These are phyloP conservation scores for Poecilia picta DNA, from an alignment of 2,797 vertebrate species.

Conservation along the genomic window DNA sequence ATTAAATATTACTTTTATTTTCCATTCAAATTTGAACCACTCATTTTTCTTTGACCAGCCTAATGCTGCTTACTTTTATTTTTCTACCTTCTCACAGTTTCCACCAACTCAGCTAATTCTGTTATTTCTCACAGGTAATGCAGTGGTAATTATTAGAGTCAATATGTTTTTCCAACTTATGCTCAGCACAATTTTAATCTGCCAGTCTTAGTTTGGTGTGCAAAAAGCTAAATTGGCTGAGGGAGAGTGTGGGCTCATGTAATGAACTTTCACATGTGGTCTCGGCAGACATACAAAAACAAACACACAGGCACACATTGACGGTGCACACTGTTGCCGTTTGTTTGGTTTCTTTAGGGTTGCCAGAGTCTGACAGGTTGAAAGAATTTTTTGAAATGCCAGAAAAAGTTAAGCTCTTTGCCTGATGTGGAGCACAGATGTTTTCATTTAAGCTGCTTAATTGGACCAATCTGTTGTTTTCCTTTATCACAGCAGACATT, in stretches of 20 bases:
- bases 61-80: not conserved
- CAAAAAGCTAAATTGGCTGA: slow-evolving; percentile 34
- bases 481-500: not conserved
- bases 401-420: slow-evolving; percentile 18
- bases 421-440: slow-evolving; percentile 8
- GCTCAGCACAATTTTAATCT: slow-evolving; percentile 36
- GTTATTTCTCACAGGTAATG: slow-evolving; percentile 32
- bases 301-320: slow-evolving; percentile 1
- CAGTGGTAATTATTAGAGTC: slow-evolving; percentile 37
- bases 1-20: not conserved
- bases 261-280: slow-evolving; percentile 35
- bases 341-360: slow-evolving; percentile 8
- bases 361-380: not conserved
- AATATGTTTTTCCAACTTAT: slow-evolving; percentile 36
- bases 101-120: slow-evolving; percentile 23
- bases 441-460: slow-evolving; percentile 7
- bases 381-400: slow-evolving; percentile 10
- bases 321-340: not conserved
- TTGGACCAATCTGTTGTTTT: slow-evolving; percentile 1
- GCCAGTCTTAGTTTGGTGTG: slow-evolving; percentile 15
- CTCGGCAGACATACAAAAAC: not conserved
- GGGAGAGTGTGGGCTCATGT: slow-evolving; percentile 25
- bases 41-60: not conserved
- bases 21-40: not conserved
- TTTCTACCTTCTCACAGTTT: slow-evolving; percentile 6